Conservation (phyloP, 2,888 invertebrate species). For the Gisinianus flammeolus region DNA sequence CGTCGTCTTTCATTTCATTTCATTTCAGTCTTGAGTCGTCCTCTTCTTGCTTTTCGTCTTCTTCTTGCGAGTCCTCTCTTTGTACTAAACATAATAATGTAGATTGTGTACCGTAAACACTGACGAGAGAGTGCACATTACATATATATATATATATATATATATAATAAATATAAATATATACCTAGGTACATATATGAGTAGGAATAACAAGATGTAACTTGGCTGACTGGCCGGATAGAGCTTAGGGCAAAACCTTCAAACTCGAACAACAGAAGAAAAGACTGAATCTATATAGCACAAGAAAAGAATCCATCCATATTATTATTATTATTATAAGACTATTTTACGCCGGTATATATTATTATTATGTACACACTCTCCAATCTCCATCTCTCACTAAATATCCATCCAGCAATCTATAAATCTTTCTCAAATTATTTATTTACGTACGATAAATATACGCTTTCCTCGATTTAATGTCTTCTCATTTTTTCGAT, state of each 20-base stretch:
- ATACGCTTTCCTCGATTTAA: background rate
- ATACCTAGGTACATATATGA: background rate
- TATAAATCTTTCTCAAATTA: no score
- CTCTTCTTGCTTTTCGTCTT: background rate
- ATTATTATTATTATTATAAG: slow-evolving; percentile 6
- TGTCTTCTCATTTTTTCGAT: no score
- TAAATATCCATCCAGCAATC: no score
- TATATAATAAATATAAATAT: no score
- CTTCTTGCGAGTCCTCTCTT: background rate
- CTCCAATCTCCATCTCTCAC: no score
- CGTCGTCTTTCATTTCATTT: background rate
- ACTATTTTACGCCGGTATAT: background rate
- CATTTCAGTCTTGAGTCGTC: background rate
- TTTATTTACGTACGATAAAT: no score
- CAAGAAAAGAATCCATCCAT: background rate
- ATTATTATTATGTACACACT: background rate
- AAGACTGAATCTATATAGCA: background rate
- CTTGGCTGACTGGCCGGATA: background rate
- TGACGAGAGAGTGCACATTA: background rate
- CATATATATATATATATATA: no score
- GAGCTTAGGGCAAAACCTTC: slow-evolving; percentile 5
- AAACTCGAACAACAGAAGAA: background rate
- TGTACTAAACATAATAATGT: background rate
- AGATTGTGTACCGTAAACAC: background rate
- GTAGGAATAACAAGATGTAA: background rate